Conservation (phyloP, 2,113 vertebrate genomes). For the Leucosticte australis region DNA sequence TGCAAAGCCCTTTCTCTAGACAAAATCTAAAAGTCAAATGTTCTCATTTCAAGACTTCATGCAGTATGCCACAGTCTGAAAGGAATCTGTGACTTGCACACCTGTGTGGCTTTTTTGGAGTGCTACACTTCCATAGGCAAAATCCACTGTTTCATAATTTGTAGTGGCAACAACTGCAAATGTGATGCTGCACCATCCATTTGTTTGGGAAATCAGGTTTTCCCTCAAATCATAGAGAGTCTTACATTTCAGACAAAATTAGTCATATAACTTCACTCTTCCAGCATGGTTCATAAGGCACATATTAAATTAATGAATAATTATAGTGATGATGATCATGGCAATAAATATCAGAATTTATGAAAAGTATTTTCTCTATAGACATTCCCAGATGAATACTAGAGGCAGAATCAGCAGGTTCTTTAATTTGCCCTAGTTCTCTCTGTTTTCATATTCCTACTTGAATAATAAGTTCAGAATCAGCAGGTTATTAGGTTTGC, state of each 20-base stretch:
- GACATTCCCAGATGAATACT: background rate
- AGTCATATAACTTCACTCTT: background rate
- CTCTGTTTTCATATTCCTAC: slow-evolving; percentile 14
- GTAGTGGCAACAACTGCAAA: background rate
- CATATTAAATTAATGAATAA: background rate
- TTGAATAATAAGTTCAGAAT: slow-evolving; percentile 26
- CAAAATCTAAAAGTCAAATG: background rate
- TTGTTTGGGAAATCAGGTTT: background rate
- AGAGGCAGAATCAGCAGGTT: slow-evolving; percentile 31
- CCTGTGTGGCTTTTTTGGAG: background rate
- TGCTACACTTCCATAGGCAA: background rate
- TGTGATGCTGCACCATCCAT: accelerated
- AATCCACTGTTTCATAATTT: background rate
- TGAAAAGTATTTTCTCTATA: background rate
- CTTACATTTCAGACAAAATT: background rate
- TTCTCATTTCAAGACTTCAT: background rate
- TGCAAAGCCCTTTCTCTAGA: background rate
- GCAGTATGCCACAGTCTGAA: background rate
- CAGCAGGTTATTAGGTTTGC: slow-evolving; percentile 39
- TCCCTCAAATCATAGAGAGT: background rate
- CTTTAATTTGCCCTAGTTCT: slow-evolving; percentile 19
- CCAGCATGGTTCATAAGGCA: background rate
- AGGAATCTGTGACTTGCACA: background rate
- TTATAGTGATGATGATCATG: background rate
- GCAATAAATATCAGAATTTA: background rate